phyloP scores from a whole-genome alignment of 2,888 invertebrate genomes.

The Acleris sparsana region DNA sequence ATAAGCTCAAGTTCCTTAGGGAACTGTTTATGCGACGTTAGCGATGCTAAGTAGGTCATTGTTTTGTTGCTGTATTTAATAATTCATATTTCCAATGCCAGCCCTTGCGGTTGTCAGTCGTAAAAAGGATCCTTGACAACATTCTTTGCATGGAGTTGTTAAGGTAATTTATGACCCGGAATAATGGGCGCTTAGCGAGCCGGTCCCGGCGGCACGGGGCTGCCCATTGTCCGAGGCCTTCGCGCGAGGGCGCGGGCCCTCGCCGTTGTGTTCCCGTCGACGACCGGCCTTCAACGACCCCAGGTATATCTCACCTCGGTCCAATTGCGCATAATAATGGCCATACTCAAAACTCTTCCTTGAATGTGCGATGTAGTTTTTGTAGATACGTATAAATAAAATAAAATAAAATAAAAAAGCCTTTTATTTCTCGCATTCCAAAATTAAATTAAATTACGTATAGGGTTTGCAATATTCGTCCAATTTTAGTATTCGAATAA shows the following conservation, averaged over 20 bases:
- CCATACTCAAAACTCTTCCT: neutral
- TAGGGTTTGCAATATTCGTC: too few relatives aligned
- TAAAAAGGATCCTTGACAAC: conserved; percentile 59
- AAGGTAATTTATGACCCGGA: conserved; percentile 61
- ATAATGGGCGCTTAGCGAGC: conserved; percentile 55
- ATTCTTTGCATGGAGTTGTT: conserved; percentile 56
- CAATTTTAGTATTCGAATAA: too few relatives aligned
- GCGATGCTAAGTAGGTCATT: conserved; percentile 27
- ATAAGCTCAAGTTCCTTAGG: conserved; percentile 24
- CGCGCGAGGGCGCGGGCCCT: conserved; percentile 24
- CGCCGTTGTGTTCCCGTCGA: neutral
- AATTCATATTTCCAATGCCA: conserved; percentile 27
- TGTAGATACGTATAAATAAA: too few relatives aligned
- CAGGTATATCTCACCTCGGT: conserved; percentile 2
- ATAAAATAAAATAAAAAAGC: too few relatives aligned
- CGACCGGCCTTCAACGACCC: conserved; percentile 11
- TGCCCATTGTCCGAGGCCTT: conserved; percentile 70
- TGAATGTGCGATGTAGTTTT: neutral
- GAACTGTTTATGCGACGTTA: neutral
- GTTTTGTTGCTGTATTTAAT: conserved; percentile 12
- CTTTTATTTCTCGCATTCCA: too few relatives aligned
- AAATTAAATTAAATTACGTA: too few relatives aligned
- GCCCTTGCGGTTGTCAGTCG: conserved; percentile 50
- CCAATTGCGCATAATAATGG: neutral
- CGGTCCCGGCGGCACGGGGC: conserved; percentile 59